Percentiles rank a stretch among this genome's conserved stretches.
Conservation (phyloP, 92 coral and sea anemone species). For the Parazoanthus darwini region DNA sequence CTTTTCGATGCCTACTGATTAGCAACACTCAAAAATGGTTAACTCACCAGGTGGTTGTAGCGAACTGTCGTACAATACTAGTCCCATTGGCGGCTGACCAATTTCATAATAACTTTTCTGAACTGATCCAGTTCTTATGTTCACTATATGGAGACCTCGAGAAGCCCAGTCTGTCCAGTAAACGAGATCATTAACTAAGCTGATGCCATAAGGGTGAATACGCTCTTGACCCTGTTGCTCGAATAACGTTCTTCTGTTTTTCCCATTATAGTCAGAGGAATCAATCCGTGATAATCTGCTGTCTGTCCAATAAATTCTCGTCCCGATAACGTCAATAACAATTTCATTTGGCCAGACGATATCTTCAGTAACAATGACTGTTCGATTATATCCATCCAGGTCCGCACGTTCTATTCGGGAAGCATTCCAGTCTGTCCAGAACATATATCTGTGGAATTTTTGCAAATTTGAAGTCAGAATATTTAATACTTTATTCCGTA, state of each 20-base stretch:
- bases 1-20: too few species aligned
- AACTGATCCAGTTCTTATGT: not conserved
- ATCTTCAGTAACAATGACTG: slow-evolving; percentile 8
- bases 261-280: slow-evolving; percentile 22
- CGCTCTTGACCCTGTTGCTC: not conserved
- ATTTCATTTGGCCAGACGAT: slow-evolving; percentile 35
- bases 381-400: slow-evolving; percentile 32
- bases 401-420: slow-evolving; percentile 39
- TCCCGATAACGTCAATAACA: slow-evolving; percentile 6
- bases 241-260: slow-evolving; percentile 16
- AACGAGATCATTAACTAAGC: not conserved
- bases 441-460: slow-evolving; percentile 18
- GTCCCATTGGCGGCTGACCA: slow-evolving; percentile 4
- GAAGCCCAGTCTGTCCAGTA: slow-evolving; percentile 44
- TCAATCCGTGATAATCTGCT: slow-evolving; percentile 15
- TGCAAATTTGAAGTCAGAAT: too few species aligned
- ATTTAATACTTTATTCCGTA: not conserved
- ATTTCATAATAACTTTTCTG: not conserved
- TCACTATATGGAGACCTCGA: slow-evolving; percentile 10
- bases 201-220: slow-evolving; percentile 27
- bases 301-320: slow-evolving; percentile 26
- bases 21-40: too few species aligned
- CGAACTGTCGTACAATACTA: slow-evolving; percentile 11
- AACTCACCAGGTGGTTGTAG: slow-evolving; percentile 21
- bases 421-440: slow-evolving; percentile 41